phyloP scores from a whole-genome alignment of 2,888 invertebrate species.

The Polyommatus iphigenia region DNA sequence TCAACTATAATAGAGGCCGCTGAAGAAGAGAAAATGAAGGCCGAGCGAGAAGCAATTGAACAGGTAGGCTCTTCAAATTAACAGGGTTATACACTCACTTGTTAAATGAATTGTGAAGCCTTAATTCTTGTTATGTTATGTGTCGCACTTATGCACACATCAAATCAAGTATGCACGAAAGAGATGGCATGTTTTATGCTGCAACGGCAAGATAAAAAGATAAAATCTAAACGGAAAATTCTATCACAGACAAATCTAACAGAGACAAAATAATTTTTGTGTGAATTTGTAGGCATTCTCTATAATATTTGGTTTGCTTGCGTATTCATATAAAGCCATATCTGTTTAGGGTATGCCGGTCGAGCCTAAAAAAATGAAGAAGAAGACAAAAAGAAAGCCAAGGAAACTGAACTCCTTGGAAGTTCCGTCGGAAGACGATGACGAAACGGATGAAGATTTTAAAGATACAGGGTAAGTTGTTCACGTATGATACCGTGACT shows the following conservation, averaged over 20 bases:
- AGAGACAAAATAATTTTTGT: too few species aligned
- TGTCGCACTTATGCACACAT: too few species aligned
- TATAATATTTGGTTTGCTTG: not conserved
- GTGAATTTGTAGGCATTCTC: too few species aligned
- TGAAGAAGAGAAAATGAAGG: slow-evolving; percentile 83
- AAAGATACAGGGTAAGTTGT: slow-evolving; percentile 85
- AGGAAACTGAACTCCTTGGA: slow-evolving; percentile 90
- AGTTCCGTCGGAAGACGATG: slow-evolving; percentile 88
- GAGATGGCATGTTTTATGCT: too few species aligned
- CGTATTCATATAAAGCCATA: not conserved
- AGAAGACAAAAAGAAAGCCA: slow-evolving; percentile 81
- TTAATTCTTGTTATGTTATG: too few species aligned
- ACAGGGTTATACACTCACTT: not conserved
- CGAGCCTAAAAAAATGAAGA: slow-evolving; percentile 56
- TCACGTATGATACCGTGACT: too few species aligned
- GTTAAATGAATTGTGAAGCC: too few species aligned
- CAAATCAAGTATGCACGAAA: too few species aligned
- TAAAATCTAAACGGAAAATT: too few species aligned
- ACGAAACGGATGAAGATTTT: slow-evolving; percentile 95
- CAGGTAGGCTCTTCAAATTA: slow-evolving; percentile 51
- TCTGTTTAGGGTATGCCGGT: slow-evolving; percentile 60
- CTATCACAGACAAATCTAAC: too few species aligned
- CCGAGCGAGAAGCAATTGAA: slow-evolving; percentile 68
- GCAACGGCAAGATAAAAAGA: too few species aligned
- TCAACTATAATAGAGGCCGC: slow-evolving; percentile 92